Percentiles rank a stretch among this genome's conserved stretches.
These are phyloP conservation scores for human DNA, from an alignment of 2,113 vertebrate genomes.

Conservation along the genomic window DNA sequence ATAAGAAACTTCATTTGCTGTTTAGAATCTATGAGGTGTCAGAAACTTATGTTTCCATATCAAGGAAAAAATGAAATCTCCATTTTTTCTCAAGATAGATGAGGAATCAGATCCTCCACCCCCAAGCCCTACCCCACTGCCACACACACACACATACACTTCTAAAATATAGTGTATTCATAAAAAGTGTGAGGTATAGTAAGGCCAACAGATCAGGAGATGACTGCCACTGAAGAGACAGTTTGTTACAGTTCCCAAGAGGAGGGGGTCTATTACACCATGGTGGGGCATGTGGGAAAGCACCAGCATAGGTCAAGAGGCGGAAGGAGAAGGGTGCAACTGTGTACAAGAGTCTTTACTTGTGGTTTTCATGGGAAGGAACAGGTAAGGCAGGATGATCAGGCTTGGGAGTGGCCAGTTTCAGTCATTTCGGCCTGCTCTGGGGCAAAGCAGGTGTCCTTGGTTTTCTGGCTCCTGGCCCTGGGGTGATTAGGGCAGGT, in stretches of 20 bases:
- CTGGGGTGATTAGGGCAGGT: neutral
- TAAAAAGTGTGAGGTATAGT: neutral
- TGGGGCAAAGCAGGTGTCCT: neutral
- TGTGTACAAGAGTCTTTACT: neutral
- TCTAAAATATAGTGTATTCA: neutral
- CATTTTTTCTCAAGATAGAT: constrained; percentile 9
- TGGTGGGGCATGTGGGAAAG: neutral
- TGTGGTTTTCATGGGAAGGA: neutral
- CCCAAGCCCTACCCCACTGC: neutral
- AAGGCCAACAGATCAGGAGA: neutral
- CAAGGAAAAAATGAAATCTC: neutral
- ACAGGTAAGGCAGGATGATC: neutral
- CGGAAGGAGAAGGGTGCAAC: neutral
- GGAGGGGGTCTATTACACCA: neutral
- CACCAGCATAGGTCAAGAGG: neutral
- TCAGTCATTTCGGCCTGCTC: neutral
- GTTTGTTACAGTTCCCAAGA: neutral
- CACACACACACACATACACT: rapidly evolving
- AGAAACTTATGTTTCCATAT: neutral
- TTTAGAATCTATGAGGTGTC: neutral
- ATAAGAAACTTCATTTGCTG: neutral
- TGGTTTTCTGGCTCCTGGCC: neutral
- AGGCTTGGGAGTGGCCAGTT: neutral
- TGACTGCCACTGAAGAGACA: neutral
- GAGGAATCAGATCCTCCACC: neutral